A percentile compares a stretch with the other conserved stretches of the same genome.
phyloP scores from a whole-genome alignment of 1,140 invertebrate species.

The Conopomorpha cramerella region DNA sequence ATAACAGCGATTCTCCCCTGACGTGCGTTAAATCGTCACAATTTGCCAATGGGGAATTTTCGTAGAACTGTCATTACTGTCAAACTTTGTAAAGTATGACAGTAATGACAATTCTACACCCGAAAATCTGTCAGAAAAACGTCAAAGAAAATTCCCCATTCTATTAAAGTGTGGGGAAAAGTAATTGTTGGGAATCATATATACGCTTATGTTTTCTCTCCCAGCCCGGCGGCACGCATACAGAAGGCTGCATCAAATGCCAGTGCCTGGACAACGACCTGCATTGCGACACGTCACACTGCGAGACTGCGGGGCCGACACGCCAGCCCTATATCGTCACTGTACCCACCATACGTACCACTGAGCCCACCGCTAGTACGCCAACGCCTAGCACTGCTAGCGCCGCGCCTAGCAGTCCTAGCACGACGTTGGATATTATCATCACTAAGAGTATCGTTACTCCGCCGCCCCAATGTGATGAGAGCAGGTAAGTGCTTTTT shows the following conservation, averaged over 20 bases:
- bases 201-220: conserved; percentile 8
- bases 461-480: conserved; percentile 42
- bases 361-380: conserved; percentile 5
- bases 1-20: no score
- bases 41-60: no score
- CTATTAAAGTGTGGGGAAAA: no score
- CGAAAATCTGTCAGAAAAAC: no score
- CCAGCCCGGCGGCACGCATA: conserved; percentile 65
- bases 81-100: no score
- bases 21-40: no score
- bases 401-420: neutral
- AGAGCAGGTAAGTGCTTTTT: conserved; percentile 19
- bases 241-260: conserved; percentile 69
- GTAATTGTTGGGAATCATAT: no score
- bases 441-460: conserved; percentile 12
- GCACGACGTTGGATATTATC: no score
- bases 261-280: conserved; percentile 79
- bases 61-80: no score
- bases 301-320: conserved; percentile 19
- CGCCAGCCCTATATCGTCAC: conserved; percentile 15
- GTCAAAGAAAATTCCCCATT: no score
- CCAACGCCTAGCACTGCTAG: neutral
- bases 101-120: no score
- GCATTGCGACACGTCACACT: conserved; percentile 64
- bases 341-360: conserved; percentile 3